Percentiles rank a stretch among this genome's conserved stretches.
phyloP scores from a whole-genome alignment of 2,113 vertebrate species.

The Pavo muticus region DNA sequence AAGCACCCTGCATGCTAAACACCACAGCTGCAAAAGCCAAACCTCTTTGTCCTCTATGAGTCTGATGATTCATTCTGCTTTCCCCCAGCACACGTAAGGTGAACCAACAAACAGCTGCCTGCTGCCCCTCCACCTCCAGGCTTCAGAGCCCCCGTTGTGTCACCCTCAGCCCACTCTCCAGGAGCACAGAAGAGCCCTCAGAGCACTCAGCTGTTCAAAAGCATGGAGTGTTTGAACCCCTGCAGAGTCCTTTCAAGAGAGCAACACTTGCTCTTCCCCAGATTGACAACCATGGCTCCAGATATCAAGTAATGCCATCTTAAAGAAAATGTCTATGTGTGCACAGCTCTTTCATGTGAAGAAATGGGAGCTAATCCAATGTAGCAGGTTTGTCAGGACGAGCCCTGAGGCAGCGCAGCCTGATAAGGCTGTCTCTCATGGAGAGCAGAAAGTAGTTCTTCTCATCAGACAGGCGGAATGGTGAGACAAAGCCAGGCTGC shows the following conservation, averaged over 20 bases:
- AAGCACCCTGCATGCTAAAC: not conserved
- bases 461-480: not conserved
- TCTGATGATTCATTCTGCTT: not conserved
- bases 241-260: not conserved
- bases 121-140: not conserved
- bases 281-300: not conserved
- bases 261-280: not conserved
- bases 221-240: not conserved
- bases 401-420: constrained; percentile 37
- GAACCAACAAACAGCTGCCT: not conserved
- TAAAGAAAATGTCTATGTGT: not conserved
- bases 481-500: not conserved
- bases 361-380: constrained; percentile 38
- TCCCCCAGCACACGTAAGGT: not conserved
- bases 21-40: not conserved
- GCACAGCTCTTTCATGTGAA: constrained; percentile 14
- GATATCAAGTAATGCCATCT: not conserved
- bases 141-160: not conserved
- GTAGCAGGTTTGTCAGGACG: constrained; percentile 26
- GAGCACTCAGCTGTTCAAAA: not conserved
- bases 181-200: not conserved
- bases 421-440: not conserved
- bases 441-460: not conserved
- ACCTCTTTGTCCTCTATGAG: not conserved
- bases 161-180: not conserved